Percentiles rank a stretch among this genome's conserved stretches.
Evolutionary conservation across 30 jellyfish, hydroid and myxozoan genomes (phyloP).

Genomic region (Hydractinia echinata): DNA sequence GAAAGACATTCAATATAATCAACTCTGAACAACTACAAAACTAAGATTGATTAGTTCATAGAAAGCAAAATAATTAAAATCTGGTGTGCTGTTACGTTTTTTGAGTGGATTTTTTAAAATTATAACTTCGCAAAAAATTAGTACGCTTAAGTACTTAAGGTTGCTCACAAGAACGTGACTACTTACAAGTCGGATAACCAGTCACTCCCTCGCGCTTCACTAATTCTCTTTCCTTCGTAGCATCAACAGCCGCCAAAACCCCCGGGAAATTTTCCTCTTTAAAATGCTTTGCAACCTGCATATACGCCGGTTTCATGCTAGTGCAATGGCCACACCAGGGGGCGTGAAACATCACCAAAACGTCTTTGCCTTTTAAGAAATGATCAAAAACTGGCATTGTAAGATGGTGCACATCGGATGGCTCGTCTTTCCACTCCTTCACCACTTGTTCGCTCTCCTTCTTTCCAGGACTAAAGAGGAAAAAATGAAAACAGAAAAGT

Average conservation of each 20-base stretch:
- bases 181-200: slow-evolving; percentile 66
- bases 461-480: background rate
- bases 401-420: slow-evolving; percentile 52
- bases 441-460: slow-evolving; percentile 32
- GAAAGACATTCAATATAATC: background rate
- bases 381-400: slow-evolving; percentile 63
- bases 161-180: background rate
- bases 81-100: too few species aligned
- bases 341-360: slow-evolving; percentile 85
- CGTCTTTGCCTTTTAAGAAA: slow-evolving; percentile 53
- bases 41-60: too few species aligned
- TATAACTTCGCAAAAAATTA: too few species aligned
- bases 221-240: slow-evolving; percentile 32
- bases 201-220: slow-evolving; percentile 39
- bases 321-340: slow-evolving; percentile 97
- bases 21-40: background rate
- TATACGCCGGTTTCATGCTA: slow-evolving; percentile 67
- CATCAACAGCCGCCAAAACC: slow-evolving; percentile 52
- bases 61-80: too few species aligned
- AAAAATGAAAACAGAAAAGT: background rate
- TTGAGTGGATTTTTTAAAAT: too few species aligned
- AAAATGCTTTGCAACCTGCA: slow-evolving; percentile 74
- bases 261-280: slow-evolving; percentile 48
- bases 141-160: too few species aligned
- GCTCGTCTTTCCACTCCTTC: slow-evolving; percentile 59